Base-by-base conservation (phyloP, 2,797 vertebrate species). In the Melanotaenia nigrans region DNA sequence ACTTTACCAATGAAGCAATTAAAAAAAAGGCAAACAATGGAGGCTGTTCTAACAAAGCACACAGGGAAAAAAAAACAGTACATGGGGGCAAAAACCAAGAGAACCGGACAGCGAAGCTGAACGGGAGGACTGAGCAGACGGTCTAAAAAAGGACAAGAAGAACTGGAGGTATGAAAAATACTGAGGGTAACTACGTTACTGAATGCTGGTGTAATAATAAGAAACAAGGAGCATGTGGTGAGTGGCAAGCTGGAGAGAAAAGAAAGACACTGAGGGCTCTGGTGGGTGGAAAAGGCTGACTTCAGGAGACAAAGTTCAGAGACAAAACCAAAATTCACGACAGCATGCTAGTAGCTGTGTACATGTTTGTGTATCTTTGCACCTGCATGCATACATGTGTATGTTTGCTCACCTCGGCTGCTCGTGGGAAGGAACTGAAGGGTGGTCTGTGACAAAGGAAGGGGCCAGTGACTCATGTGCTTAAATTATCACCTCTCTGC, bases 401-500 rank as follows among this genome's bases (percentile, higher is more conserved):
- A 32, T 51, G 32, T 49, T 58, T 20, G 65, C 40, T 68, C 56
- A 38, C 25, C 32, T 49, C 56, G 60, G 42, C 47, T 28, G 13
- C 32, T 47, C 14, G 7, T 57, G 18, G 25, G 38, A 22, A n/a
- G 28, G 61, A 30, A 25, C 38, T 30, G 60, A 6, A 24, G 6
- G 54, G 54, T 32, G n/a, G 5, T 57, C 20, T 35, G 20, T 32
- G 6, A 54, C 22, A 4, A 13, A 12, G 11, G 20, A 16, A 6
- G 13, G n/a, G n/a, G 32, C 28, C 54, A 18, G 28, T 32, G n/a
- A 45, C 16, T 59, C 22, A 47, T 30, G 8, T 30, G 65, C 33
- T 63, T 60, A 20, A 51, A 62, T 33, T 45, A 55, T 55, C 25
- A 14, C 53, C 24, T 25, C 18, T 57, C 30, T 71, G 35, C 42